phyloP scores from a whole-genome alignment of 2,888 invertebrate genomes.

The Ophion obscuratus region DNA sequence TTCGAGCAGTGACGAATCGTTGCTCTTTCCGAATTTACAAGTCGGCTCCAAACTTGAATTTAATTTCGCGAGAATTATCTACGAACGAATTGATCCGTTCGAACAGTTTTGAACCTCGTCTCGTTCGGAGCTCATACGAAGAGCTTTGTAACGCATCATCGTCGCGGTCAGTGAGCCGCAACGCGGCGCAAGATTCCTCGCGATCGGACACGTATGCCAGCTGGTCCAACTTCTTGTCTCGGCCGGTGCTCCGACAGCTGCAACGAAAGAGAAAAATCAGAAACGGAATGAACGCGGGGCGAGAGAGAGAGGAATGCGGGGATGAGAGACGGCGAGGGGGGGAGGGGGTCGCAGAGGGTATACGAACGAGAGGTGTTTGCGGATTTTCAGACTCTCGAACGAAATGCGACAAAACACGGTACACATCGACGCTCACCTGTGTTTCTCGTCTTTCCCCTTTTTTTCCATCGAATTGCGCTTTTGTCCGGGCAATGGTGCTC shows the following conservation, averaged over 20 bases:
- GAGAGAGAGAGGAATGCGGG: slow-evolving; percentile 59
- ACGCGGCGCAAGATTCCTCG: slow-evolving; percentile 36
- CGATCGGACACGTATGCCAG: slow-evolving; percentile 83
- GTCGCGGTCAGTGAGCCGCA: slow-evolving; percentile 32
- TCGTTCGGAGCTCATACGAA: background rate
- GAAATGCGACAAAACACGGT: slow-evolving; percentile 30
- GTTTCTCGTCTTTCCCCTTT: background rate
- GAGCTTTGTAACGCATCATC: background rate
- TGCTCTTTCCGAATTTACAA: too few relatives aligned
- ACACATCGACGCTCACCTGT: slow-evolving; percentile 12
- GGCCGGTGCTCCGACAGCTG: slow-evolving; percentile 84
- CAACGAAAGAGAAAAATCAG: slow-evolving; percentile 73
- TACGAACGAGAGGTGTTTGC: slow-evolving; percentile 10
- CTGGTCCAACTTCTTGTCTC: slow-evolving; percentile 86
- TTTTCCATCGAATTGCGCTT: background rate
- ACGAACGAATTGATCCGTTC: background rate
- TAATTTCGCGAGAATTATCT: background rate
- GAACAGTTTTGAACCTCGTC: background rate
- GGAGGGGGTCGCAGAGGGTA: background rate
- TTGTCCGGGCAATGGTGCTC: background rate
- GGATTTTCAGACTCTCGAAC: slow-evolving; percentile 23
- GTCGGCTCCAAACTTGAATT: too few relatives aligned
- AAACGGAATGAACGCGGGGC: slow-evolving; percentile 68
- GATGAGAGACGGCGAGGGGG: slow-evolving; percentile 59
- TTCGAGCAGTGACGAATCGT: too few relatives aligned